phyloP scores from a whole-genome alignment of 2,113 vertebrate genomes.

The Pampusana beccarii region DNA sequence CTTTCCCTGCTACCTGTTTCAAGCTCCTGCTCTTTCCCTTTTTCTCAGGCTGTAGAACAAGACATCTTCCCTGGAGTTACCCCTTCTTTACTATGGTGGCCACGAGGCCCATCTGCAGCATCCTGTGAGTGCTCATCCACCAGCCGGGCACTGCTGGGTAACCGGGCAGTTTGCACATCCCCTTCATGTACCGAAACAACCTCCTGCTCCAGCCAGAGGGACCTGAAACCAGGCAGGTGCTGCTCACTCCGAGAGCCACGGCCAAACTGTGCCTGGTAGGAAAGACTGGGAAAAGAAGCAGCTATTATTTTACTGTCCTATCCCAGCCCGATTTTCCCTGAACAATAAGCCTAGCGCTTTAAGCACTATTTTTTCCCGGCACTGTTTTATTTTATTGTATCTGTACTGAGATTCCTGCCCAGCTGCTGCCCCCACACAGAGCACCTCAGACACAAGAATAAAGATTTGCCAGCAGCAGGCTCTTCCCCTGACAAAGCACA shows the following conservation, averaged over 20 bases:
- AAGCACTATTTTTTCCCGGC: not conserved
- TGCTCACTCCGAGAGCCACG: not conserved
- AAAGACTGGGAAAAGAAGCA: not conserved
- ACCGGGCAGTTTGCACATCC: not conserved
- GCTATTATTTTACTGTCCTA: not conserved
- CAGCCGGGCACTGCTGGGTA: not conserved
- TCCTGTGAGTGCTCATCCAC: too few species aligned
- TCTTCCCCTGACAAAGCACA: not conserved
- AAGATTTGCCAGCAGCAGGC: not conserved
- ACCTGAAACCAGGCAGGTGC: not conserved
- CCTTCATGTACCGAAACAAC: accelerated
- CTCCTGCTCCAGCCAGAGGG: not conserved
- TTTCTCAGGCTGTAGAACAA: too few species aligned
- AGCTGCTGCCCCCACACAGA: not conserved
- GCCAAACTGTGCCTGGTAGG: not conserved
- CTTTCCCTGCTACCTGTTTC: not conserved
- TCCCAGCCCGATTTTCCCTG: not conserved
- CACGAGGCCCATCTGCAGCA: not conserved
- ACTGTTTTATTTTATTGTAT: not conserved
- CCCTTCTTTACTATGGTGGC: not conserved
- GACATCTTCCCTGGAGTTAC: too few species aligned
- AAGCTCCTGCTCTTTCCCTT: not conserved
- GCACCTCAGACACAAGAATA: not conserved
- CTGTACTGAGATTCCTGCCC: not conserved
- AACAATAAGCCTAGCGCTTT: not conserved